Evolutionary conservation across 2,113 vertebrate genomes (phyloP).

Genomic region (Spermophilus dauricus): DNA sequence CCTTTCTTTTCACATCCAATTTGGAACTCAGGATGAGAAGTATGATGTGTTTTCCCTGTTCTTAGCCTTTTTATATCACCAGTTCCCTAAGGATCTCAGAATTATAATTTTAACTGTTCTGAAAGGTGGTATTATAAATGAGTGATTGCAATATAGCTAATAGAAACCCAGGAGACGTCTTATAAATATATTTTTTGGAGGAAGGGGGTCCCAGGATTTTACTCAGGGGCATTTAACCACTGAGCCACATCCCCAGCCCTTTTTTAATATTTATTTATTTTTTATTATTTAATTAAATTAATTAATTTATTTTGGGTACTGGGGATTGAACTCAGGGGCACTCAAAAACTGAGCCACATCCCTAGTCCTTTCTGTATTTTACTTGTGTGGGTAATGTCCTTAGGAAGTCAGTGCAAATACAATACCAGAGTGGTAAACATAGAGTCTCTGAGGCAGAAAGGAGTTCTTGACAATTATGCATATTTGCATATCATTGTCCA

Average conservation of each 20-base stretch:
- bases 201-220: too few relatives aligned
- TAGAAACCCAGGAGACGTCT: neutral
- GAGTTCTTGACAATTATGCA: slow-evolving; percentile 32
- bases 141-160: slow-evolving; percentile 62
- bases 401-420: neutral
- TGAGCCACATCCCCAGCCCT: too few relatives aligned
- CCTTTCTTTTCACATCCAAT: neutral
- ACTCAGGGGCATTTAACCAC: too few relatives aligned
- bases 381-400: neutral
- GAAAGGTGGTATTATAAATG: slow-evolving; percentile 38
- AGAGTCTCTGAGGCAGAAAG: slow-evolving; percentile 1
- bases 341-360: too few relatives aligned
- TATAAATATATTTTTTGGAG: neutral
- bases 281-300: too few relatives aligned
- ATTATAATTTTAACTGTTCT: slow-evolving; percentile 64
- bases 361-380: too few relatives aligned
- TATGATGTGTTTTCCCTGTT: neutral
- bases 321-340: too few relatives aligned
- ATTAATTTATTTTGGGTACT: too few relatives aligned
- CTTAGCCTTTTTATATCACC: slow-evolving; percentile 47
- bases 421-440: neutral
- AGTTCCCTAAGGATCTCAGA: slow-evolving; percentile 29
- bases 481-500: slow-evolving; percentile 52
- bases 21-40: neutral
- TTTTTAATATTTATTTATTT: too few relatives aligned